Percentiles rank a stretch among this genome's conserved stretches.
These are phyloP conservation scores for Leptopilina drosophilae DNA, from an alignment of 2,888 invertebrate species.

Conservation along the genomic window DNA sequence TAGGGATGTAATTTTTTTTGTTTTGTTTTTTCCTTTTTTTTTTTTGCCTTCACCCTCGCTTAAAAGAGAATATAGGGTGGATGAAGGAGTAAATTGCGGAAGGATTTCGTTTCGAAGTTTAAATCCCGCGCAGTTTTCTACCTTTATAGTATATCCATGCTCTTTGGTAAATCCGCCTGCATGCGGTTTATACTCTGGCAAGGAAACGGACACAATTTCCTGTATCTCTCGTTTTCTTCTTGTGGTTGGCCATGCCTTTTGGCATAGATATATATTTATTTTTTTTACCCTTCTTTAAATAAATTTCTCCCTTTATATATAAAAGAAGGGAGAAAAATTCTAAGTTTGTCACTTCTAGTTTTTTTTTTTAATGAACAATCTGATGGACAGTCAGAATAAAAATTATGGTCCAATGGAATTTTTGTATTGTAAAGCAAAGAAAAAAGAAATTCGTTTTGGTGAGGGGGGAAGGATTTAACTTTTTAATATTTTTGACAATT, in stretches of 20 bases:
- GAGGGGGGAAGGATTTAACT: too few species aligned
- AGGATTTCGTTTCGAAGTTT: slow-evolving; percentile 25
- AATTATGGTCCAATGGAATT: too few species aligned
- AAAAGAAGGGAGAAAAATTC: slow-evolving; percentile 9
- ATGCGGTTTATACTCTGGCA: slow-evolving; percentile 13
- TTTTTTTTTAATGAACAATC: too few species aligned
- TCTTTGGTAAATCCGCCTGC: slow-evolving; percentile 19
- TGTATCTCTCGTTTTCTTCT: slow-evolving; percentile 4
- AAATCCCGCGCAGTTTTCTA: background rate
- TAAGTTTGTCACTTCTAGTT: background rate
- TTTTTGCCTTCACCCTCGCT: background rate
- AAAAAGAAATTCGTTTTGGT: too few species aligned
- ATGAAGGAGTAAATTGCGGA: slow-evolving; percentile 16
- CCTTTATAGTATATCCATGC: background rate
- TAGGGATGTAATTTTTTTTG: background rate
- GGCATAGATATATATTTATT: background rate
- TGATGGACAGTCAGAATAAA: too few species aligned
- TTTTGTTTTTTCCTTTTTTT: too few species aligned
- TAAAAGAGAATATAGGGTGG: background rate
- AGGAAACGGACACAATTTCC: slow-evolving; percentile 29
- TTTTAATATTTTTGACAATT: too few species aligned
- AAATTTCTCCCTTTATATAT: too few species aligned
- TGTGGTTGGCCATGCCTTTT: slow-evolving; percentile 14
- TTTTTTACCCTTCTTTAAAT: too few species aligned
- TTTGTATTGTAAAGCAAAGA: too few species aligned